These are phyloP conservation scores for Vulpes lagopus DNA, from an alignment of 2,113 vertebrate species.

Conservation along the genomic window DNA sequence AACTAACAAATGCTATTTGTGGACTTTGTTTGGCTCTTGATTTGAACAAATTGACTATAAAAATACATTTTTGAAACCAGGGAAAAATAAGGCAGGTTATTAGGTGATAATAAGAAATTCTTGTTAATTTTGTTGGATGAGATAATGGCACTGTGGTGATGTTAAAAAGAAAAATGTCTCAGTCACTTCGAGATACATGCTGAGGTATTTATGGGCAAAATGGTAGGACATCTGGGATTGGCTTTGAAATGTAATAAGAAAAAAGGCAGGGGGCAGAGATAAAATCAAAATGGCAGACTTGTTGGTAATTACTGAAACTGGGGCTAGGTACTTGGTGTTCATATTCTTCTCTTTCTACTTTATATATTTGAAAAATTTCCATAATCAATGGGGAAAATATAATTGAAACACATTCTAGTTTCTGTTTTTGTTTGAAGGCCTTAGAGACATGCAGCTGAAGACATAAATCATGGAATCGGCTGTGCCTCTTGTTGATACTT, in stretches of 20 bases:
- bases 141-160: background rate
- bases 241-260: background rate
- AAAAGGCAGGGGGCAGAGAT: background rate
- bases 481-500: background rate
- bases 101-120: background rate
- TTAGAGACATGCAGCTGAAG: slow-evolving; percentile 26
- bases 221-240: background rate
- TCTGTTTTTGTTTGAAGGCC: background rate
- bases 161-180: background rate
- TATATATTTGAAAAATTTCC: background rate
- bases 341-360: slow-evolving; percentile 11
- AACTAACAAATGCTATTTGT: background rate
- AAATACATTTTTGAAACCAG: slow-evolving; percentile 11
- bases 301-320: background rate
- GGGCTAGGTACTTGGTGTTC: background rate
- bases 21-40: background rate
- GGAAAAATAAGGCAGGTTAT: background rate
- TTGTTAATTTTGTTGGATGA: background rate
- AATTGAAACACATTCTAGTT: background rate
- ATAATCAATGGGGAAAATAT: background rate
- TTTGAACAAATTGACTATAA: background rate
- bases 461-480: background rate
- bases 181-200: background rate
- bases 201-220: background rate
- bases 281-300: slow-evolving; percentile 19